Base-by-base conservation (phyloP, 2,797 vertebrate species). In the Myotis pilosus region DNA sequence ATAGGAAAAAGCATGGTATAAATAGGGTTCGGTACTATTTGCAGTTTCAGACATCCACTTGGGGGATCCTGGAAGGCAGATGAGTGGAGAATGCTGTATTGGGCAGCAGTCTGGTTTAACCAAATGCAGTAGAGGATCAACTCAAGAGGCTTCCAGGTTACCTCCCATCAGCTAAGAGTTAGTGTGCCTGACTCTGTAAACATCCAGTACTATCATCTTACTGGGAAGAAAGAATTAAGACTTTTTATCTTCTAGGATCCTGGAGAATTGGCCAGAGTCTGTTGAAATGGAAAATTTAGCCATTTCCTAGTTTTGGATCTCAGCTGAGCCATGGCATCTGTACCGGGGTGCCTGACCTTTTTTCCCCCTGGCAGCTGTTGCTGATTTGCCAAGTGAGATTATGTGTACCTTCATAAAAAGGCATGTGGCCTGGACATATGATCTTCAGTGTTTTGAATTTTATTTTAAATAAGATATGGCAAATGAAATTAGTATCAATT, bases 311-410 rank as follows among this genome's bases (percentile, higher is more conserved):
- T 92, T 93, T 92, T 87, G 62, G 60, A 92, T 94, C 87, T 94
- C 62, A 94, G 93, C 95, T 97, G 89, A 97, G 92, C 96, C 80
- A 79, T 94, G 83, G 72, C 76, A 64, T 95, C 94, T 80, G 57
- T 95, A 81, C 33, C 55, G 89, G 82, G 62, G 89, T 81, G 44
- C 93, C 87, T 96, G 92, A 95, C 92, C 91, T 78, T 92, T 94
- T 85, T 60, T 20, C 8, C 36, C 75, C 53, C 17, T 64, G 19
- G 76, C 92, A 96, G 72, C 96, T 97, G 80, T 94, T 94, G 89
- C 49, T 92, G 62, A 94, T 96, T 89, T 96, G 91, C 93, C 96
- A 96, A 96, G 87, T 96, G 92, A 97, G 96, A 97, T 97, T 97
- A 97, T 92, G 64, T 97, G 96, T 97, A 96, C 96, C 93, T 93